Evolutionary conservation across 2,888 invertebrate genomes (phyloP), one percentile per base, ranked within the genome.

Genomic region (Hypomecis punctinalis): DNA sequence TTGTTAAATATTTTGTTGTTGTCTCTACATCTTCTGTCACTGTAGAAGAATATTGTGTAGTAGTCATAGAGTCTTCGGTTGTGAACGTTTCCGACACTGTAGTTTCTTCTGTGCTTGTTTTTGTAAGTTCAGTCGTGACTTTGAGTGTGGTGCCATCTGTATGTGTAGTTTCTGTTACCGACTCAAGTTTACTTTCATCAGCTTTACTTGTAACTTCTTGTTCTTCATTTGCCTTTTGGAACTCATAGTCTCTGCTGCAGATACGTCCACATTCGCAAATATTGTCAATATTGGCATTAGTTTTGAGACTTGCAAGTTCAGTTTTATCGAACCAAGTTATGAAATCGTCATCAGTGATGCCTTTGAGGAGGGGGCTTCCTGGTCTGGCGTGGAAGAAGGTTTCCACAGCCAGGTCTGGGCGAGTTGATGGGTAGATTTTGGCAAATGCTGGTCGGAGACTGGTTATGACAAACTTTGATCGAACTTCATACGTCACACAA

Each of bases 301-400:
- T 88, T 73, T 89, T 90, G 3, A 91, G 85, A 69, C 91, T 94
- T 2, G 89, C 90, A 5, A 91, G 79, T 76, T 91, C 93, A 63
- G 94, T 94, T 84, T 93, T 94, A 46, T 95, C 95, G 73, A 95
- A 95, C 95, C 95, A 95, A 3, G 95, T 95, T 39, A 95, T 94
- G 23, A 95, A 91, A 75, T 95, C 95, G 72, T 95, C 95, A 60
- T 95, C 95, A 10, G 94, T 94, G 39, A 95, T 94, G 6, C 94
- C 94, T 74, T 93, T 89, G 0, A 95, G 85, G 40, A 95, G 83
- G 9, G 94, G 94, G 69, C 95, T 95, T n/a, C 94, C 94, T 51
- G 91, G 87, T 72, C 90, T 87, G 0, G 95, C 94, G 62, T 95
- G 95, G 90, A 95, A 95, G 79, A 95, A 95, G 5, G 94, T 94